Conservation (phyloP, 2,888 invertebrate species). For the Linyphia triangularis region DNA sequence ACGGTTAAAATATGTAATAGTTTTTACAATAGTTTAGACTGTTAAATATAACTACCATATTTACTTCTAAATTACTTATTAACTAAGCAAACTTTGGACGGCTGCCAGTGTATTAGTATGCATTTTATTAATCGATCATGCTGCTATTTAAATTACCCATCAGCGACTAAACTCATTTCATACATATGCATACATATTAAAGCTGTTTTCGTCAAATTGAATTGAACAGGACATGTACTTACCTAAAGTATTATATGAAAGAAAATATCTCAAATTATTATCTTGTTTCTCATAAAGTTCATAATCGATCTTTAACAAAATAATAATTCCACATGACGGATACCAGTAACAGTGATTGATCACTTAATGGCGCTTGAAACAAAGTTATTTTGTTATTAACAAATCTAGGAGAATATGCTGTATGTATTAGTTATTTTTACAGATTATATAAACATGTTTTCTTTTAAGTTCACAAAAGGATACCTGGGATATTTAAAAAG, state of each 20-base stretch:
- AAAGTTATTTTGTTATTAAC: too few species aligned
- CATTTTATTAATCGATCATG: neutral
- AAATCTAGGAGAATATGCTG: too few species aligned
- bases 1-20: too few species aligned
- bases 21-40: too few species aligned
- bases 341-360: slow-evolving; percentile 27
- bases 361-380: slow-evolving; percentile 16
- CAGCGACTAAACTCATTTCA: neutral
- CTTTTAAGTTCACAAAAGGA: too few species aligned
- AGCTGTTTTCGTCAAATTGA: neutral
- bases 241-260: neutral
- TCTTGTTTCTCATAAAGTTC: neutral
- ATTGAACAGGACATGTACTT: neutral
- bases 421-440: too few species aligned
- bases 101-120: neutral
- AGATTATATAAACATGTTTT: too few species aligned
- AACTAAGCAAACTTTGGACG: neutral
- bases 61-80: too few species aligned
- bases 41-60: too few species aligned
- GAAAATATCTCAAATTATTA: neutral
- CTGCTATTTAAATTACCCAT: neutral
- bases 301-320: slow-evolving; percentile 43
- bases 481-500: too few species aligned
- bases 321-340: slow-evolving; percentile 23
- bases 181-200: neutral